Percentiles rank a stretch among this genome's conserved stretches.
Conservation (phyloP, 1,140 invertebrate species). For the Atta texana region DNA sequence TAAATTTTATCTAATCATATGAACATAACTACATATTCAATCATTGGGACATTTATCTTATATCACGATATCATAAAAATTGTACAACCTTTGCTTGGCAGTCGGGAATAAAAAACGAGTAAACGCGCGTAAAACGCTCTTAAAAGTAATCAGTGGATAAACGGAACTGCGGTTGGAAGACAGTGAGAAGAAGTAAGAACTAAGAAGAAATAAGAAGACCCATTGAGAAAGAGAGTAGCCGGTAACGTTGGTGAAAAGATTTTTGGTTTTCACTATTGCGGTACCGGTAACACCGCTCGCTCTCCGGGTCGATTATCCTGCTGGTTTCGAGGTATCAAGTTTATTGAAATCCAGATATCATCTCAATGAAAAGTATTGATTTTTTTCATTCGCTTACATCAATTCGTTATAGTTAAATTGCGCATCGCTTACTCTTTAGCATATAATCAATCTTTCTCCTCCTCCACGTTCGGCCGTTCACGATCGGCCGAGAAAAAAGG, state of each 20-base stretch:
- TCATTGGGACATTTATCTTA: too few species aligned
- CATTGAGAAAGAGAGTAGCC: slow-evolving; percentile 31
- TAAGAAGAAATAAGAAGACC: slow-evolving; percentile 23
- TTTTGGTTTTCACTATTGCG: neutral
- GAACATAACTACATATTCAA: too few species aligned
- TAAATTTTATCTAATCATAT: too few species aligned
- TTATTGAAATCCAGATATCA: slow-evolving; percentile 84
- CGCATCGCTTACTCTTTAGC: slow-evolving; percentile 80
- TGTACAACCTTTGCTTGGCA: too few species aligned
- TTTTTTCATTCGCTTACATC: slow-evolving; percentile 82
- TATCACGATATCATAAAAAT: too few species aligned
- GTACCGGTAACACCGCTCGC: slow-evolving; percentile 23
- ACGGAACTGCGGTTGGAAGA: slow-evolving; percentile 20
- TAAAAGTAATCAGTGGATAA: neutral
- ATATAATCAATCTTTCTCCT: slow-evolving; percentile 70
- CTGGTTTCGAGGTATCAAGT: slow-evolving; percentile 83
- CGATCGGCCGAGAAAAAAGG: slow-evolving; percentile 43
- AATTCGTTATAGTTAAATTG: slow-evolving; percentile 81
- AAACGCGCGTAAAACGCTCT: neutral
- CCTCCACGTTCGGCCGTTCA: slow-evolving; percentile 36
- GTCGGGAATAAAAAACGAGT: neutral
- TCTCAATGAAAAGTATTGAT: slow-evolving; percentile 83
- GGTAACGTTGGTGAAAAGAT: neutral
- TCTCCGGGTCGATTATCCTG: slow-evolving; percentile 34
- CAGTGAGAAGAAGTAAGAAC: slow-evolving; percentile 22